phyloP scores from a whole-genome alignment of 2,797 vertebrate species.

The Phalloptychus januarius region DNA sequence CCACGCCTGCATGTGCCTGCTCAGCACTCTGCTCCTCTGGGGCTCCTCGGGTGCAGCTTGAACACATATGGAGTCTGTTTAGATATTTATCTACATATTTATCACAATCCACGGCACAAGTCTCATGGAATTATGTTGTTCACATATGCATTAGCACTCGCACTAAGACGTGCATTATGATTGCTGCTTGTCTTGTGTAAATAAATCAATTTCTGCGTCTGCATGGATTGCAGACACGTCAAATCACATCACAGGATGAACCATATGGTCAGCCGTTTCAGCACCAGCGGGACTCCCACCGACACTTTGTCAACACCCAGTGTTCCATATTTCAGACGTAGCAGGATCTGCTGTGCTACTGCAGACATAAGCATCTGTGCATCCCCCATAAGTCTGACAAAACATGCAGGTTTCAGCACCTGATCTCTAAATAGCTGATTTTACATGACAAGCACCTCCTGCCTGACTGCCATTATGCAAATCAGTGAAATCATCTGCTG shows the following conservation, averaged over 20 bases:
- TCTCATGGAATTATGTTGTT: slow-evolving; percentile 6
- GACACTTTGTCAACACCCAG: slow-evolving; percentile 60
- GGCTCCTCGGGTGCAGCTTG: slow-evolving; percentile 45
- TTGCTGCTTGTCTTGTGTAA: slow-evolving; percentile 15
- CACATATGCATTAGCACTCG: slow-evolving; percentile 13
- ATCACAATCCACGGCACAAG: slow-evolving; percentile 34
- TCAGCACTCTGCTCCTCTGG: slow-evolving; percentile 65
- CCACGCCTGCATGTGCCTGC: slow-evolving; percentile 49
- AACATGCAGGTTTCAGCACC: slow-evolving; percentile 28
- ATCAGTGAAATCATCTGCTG: slow-evolving; percentile 34
- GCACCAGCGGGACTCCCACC: slow-evolving; percentile 49
- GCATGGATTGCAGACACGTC: slow-evolving; percentile 50
- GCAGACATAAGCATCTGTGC: slow-evolving; percentile 21
- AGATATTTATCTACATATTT: slow-evolving; percentile 51
- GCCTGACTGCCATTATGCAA: slow-evolving; percentile 24
- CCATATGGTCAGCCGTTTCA: slow-evolving; percentile 66
- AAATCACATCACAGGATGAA: slow-evolving; percentile 54
- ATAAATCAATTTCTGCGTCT: slow-evolving; percentile 37
- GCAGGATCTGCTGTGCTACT: slow-evolving; percentile 14
- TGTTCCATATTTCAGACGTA: slow-evolving; percentile 55
- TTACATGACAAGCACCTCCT: slow-evolving; percentile 30
- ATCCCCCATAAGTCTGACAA: slow-evolving; percentile 13
- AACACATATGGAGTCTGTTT: slow-evolving; percentile 57
- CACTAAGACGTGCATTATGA: background rate
- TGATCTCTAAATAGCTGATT: slow-evolving; percentile 36